Percentiles rank a stretch among this genome's conserved stretches.
These are phyloP conservation scores for Osmoderma eremita DNA, from an alignment of 2,888 invertebrate genomes.

Conservation along the genomic window DNA sequence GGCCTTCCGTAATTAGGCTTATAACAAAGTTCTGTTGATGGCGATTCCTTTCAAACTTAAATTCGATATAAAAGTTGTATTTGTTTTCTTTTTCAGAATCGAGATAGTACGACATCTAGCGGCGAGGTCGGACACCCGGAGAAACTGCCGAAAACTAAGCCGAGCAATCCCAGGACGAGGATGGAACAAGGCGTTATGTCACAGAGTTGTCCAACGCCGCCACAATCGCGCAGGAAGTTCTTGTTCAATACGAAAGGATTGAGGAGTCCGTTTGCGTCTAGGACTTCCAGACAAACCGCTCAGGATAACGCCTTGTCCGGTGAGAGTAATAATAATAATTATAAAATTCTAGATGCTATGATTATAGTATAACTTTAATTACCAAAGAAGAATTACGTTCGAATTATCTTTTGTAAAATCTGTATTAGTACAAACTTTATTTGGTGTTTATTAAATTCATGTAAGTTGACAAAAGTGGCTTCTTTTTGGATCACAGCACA, in stretches of 20 bases:
- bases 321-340: no score
- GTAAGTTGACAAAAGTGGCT: no score
- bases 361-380: no score
- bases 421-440: no score
- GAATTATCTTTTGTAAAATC: no score
- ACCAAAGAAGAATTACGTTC: no score
- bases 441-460: no score
- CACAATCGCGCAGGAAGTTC: slow-evolving; percentile 79
- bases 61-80: background rate
- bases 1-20: no score
- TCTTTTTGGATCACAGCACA: no score
- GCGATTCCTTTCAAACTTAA: no score
- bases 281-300: slow-evolving; percentile 60
- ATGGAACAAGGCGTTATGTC: slow-evolving; percentile 68
- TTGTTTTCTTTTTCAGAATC: slow-evolving; percentile 45
- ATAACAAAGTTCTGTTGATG: no score
- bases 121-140: slow-evolving; percentile 65
- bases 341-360: background rate
- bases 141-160: slow-evolving; percentile 71
- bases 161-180: slow-evolving; percentile 62
- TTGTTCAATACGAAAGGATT: slow-evolving; percentile 84
- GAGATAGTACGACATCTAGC: slow-evolving; percentile 34
- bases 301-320: slow-evolving; percentile 78
- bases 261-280: slow-evolving; percentile 78
- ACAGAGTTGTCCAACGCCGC: slow-evolving; percentile 85